A percentile compares a stretch with the other conserved stretches of the same genome.
These are phyloP conservation scores for Semicossyphus pulcher DNA, from an alignment of 2,113 vertebrate genomes.

Conservation along the genomic window DNA sequence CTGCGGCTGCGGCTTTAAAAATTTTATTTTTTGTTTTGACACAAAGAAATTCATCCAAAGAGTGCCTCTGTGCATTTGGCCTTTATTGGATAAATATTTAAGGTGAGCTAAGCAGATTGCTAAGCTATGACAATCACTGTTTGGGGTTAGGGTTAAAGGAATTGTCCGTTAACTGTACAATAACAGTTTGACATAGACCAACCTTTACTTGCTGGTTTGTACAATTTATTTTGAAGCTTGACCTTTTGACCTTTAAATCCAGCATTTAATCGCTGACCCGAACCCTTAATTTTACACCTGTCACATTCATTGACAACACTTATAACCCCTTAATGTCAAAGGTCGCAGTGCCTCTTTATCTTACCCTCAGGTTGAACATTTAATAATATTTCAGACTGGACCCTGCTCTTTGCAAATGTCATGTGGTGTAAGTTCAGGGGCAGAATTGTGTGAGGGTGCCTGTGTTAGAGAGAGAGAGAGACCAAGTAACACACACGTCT, in stretches of 20 bases:
- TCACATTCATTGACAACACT: conserved; percentile 19
- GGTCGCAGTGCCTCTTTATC: conserved; percentile 8
- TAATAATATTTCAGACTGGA: conserved; percentile 4
- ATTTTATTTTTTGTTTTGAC: no score
- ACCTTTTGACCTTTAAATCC: neutral
- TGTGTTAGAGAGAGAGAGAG: neutral
- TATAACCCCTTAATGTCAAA: conserved; percentile 10
- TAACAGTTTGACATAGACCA: neutral
- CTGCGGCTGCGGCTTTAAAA: no score
- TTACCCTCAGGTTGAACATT: conserved; percentile 1
- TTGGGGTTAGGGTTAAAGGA: no score
- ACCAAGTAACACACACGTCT: conserved; percentile 9
- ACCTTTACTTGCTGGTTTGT: neutral
- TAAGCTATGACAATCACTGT: no score
- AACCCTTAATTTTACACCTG: neutral
- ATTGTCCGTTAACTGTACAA: no score
- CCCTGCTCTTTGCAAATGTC: conserved; percentile 29
- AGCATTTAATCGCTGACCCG: conserved; percentile 2
- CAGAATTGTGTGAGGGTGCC: conserved; percentile 4
- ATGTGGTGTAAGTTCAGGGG: conserved; percentile 5
- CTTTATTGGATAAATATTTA: no score
- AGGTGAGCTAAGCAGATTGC: no score
- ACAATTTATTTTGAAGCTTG: neutral
- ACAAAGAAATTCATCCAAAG: no score
- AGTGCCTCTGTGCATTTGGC: no score